Conservation (phyloP, 2,888 invertebrate species). For the Xestia xanthographa region DNA sequence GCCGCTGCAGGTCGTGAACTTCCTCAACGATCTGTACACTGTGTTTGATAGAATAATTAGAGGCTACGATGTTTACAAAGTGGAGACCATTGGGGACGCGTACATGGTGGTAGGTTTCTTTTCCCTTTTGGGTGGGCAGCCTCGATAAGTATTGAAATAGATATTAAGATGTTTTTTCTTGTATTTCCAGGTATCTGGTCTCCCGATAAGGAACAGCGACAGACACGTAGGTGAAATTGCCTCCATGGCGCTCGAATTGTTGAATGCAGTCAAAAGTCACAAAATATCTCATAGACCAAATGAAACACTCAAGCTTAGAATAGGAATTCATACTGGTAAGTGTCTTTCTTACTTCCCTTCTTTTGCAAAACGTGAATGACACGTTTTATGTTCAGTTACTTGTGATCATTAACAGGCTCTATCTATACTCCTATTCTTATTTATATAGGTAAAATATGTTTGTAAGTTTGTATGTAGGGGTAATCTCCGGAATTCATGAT, state of each 20-base stretch:
- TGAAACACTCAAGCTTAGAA: constrained; percentile 96
- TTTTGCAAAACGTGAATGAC: background rate
- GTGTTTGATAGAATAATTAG: constrained; percentile 98
- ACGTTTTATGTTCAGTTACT: background rate
- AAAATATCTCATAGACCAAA: constrained; percentile 97
- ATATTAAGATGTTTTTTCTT: background rate
- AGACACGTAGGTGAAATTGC: constrained; percentile 98
- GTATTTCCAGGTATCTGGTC: constrained; percentile 94
- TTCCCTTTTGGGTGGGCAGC: background rate
- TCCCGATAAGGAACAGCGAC: constrained; percentile 96
- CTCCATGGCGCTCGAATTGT: constrained; percentile 96
- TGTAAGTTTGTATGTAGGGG: no score
- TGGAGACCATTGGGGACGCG: constrained; percentile 97
- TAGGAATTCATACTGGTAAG: constrained; percentile 97
- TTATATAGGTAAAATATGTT: no score
- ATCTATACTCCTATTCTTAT: background rate
- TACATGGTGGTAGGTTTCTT: constrained; percentile 91
- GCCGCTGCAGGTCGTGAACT: constrained; percentile 98
- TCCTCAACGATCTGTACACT: constrained; percentile 99
- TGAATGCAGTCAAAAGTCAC: constrained; percentile 96
- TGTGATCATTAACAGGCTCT: background rate
- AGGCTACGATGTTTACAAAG: constrained; percentile 99
- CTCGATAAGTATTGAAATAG: background rate
- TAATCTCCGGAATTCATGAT: no score
- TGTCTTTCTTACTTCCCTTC: background rate